These are phyloP conservation scores for Narcine bancroftii DNA, from an alignment of 2,113 vertebrate genomes.

Conservation along the genomic window DNA sequence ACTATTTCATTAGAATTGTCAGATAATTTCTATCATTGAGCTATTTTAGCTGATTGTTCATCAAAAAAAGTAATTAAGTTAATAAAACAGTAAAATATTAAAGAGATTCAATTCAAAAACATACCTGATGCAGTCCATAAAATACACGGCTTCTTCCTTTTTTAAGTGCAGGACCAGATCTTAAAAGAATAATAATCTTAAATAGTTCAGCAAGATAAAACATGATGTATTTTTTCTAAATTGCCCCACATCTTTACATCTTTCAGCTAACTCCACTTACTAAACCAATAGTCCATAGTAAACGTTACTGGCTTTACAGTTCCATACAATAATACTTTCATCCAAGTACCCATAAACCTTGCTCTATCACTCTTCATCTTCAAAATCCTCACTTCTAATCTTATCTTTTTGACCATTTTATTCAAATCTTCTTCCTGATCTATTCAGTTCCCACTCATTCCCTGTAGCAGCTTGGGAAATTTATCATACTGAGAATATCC, in stretches of 20 bases:
- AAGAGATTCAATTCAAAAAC: not conserved
- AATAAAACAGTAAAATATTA: not conserved
- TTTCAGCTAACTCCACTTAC: not conserved
- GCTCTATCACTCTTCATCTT: not conserved
- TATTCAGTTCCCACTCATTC: not conserved
- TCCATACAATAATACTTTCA: not conserved
- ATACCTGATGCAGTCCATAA: slow-evolving; percentile 85
- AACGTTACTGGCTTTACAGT: not conserved
- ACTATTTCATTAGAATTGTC: not conserved
- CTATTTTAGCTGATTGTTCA: not conserved
- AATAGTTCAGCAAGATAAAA: not conserved
- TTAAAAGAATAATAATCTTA: slow-evolving; percentile 46
- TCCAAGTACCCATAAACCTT: too few relatives aligned
- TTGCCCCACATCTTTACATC: not conserved
- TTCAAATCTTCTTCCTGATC: not conserved
- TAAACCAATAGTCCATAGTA: not conserved
- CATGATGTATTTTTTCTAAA: not conserved
- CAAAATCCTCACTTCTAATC: not conserved
- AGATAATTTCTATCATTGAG: not conserved
- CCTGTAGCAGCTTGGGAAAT: not conserved
- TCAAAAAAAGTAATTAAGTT: not conserved
- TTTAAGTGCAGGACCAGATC: slow-evolving; percentile 81
- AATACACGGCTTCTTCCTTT: slow-evolving; percentile 82
- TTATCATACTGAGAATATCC: not conserved
- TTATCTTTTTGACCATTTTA: not conserved